These are phyloP conservation scores for Arothron firmamentum DNA, from an alignment of 2,113 vertebrate genomes.

Conservation along the genomic window DNA sequence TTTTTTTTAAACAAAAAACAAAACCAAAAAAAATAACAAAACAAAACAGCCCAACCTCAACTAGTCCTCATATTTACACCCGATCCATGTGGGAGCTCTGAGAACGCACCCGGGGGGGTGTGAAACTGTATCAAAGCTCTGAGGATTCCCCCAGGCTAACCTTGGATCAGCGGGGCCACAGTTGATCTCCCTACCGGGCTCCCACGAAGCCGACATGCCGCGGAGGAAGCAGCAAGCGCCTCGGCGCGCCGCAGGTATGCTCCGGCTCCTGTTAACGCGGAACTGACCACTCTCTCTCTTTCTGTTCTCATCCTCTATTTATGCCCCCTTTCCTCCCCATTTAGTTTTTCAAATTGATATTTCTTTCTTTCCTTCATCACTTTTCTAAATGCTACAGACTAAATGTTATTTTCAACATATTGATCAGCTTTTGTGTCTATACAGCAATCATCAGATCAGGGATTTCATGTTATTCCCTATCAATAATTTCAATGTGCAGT, in stretches of 20 bases:
- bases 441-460: too few relatives aligned
- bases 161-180: conserved; percentile 79
- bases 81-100: conserved; percentile 73
- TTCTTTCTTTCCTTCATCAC: neutral
- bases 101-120: conserved; percentile 71
- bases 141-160: conserved; percentile 74
- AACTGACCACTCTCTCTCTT: neutral
- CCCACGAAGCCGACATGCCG: conserved; percentile 82
- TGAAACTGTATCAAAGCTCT: conserved; percentile 74
- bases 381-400: neutral
- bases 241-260: conserved; percentile 94
- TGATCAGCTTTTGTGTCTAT: too few relatives aligned
- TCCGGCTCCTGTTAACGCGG: conserved; percentile 43
- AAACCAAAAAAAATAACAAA: too few relatives aligned
- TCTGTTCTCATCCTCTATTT: neutral
- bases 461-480: too few relatives aligned
- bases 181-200: conserved; percentile 73
- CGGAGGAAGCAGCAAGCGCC: conserved; percentile 99
- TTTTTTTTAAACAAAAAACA: conserved; percentile 28
- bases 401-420: neutral
- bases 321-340: conserved; percentile 5
- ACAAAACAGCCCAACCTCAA: conserved; percentile 51
- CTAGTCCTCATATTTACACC: conserved; percentile 17
- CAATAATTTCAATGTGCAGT: too few relatives aligned
- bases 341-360: neutral